These are phyloP conservation scores for Pseudomyrmex pallidus DNA, from an alignment of 1,140 invertebrate genomes.

Conservation along the genomic window DNA sequence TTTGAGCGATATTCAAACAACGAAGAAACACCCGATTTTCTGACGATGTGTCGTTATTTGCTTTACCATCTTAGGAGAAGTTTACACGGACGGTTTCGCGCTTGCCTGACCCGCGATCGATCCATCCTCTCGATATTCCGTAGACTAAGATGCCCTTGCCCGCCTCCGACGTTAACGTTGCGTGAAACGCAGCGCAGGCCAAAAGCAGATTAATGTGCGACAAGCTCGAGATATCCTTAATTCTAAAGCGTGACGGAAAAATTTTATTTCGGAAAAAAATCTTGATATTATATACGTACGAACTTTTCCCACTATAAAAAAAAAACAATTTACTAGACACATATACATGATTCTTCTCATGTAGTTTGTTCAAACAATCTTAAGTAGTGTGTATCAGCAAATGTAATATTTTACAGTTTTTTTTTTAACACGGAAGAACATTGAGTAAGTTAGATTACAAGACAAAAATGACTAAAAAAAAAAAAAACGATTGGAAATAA, in stretches of 20 bases:
- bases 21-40: constrained; percentile 43
- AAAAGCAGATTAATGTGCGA: constrained; percentile 62
- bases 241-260: background rate
- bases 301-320: too few species aligned
- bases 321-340: too few species aligned
- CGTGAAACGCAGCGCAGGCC: constrained; percentile 41
- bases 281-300: too few species aligned
- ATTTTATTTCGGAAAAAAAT: background rate
- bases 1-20: constrained; percentile 70
- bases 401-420: too few species aligned
- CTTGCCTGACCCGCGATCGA: constrained; percentile 50
- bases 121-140: constrained; percentile 45
- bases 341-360: too few species aligned
- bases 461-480: background rate
- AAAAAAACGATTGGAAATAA: background rate
- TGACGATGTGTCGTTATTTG: constrained; percentile 54
- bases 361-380: too few species aligned
- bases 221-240: constrained; percentile 11
- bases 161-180: constrained; percentile 40
- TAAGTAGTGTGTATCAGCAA: too few species aligned
- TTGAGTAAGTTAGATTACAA: too few species aligned
- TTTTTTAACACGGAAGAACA: too few species aligned
- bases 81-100: constrained; percentile 48
- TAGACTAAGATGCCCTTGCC: constrained; percentile 30
- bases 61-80: constrained; percentile 48